Conservation (phyloP, 1,140 invertebrate genomes). For the Neomicropteryx cornuta region DNA sequence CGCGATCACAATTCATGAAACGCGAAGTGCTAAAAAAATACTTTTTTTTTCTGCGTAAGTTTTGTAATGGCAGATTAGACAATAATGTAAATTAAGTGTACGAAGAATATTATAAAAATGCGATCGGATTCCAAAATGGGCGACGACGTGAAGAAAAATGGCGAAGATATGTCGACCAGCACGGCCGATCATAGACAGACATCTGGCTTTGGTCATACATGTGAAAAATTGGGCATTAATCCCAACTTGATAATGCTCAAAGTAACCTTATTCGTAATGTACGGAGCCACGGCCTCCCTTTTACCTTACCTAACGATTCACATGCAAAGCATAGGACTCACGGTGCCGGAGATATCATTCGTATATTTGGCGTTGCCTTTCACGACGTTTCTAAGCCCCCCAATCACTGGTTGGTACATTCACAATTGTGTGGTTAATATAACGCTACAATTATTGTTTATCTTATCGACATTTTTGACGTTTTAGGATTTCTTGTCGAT, state of each 20-base stretch:
- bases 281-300: constrained; percentile 68
- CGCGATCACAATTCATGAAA: too few species aligned
- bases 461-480: constrained; percentile 19
- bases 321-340: constrained; percentile 77
- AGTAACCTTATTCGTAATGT: constrained; percentile 68
- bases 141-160: constrained; percentile 24
- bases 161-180: constrained; percentile 18
- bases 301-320: constrained; percentile 76
- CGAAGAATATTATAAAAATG: too few species aligned
- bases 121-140: too few species aligned
- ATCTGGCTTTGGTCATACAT: constrained; percentile 19
- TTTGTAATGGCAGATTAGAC: too few species aligned
- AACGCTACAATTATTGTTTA: too few species aligned
- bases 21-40: too few species aligned
- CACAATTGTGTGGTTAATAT: constrained; percentile 5
- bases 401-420: constrained; percentile 53
- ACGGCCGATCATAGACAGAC: constrained; percentile 20
- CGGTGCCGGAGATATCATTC: constrained; percentile 71
- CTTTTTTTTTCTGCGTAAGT: too few species aligned
- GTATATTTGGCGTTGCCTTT: constrained; percentile 75
- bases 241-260: constrained; percentile 66
- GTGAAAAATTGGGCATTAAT: constrained; percentile 44
- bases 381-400: constrained; percentile 68
- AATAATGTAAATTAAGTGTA: too few species aligned
- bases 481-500: constrained; percentile 63